Percentiles rank a stretch among this genome's conserved stretches.
Conservation (phyloP, 2,888 invertebrate genomes). For the Himalopsyche kuldschensis region DNA sequence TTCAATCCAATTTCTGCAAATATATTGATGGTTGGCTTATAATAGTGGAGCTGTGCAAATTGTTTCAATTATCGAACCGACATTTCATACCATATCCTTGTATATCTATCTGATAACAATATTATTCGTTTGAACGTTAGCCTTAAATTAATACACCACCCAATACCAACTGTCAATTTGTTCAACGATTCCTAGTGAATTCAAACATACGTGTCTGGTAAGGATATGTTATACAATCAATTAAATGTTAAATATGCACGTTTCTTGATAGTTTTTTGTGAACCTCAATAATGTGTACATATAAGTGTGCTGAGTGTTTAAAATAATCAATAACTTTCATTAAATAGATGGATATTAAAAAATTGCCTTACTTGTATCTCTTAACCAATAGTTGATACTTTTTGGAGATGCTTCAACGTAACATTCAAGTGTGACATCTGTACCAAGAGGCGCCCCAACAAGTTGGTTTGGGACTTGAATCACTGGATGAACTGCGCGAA, state of each 20-base stretch:
- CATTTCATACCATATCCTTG: not conserved
- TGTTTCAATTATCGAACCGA: not conserved
- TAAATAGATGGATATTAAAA: not conserved
- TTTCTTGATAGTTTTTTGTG: not conserved
- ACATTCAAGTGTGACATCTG: conserved; percentile 86
- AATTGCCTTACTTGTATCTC: conserved; percentile 76
- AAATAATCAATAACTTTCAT: too few species aligned
- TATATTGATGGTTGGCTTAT: not conserved
- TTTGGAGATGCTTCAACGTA: conserved; percentile 88
- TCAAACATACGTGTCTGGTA: not conserved
- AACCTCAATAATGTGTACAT: not conserved
- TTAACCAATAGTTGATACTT: conserved; percentile 89
- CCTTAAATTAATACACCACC: not conserved
- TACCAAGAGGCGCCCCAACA: conserved; percentile 84
- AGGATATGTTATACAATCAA: not conserved
- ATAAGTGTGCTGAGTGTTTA: not conserved
- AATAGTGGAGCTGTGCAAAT: not conserved
- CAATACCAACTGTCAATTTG: not conserved
- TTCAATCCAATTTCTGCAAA: not conserved
- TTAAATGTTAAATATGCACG: not conserved
- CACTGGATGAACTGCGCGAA: conserved; percentile 79
- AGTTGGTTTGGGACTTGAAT: conserved; percentile 92
- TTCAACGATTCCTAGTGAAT: not conserved
- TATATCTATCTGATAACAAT: not conserved
- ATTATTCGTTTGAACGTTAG: not conserved